Percentiles rank a stretch among this genome's conserved stretches.
These are phyloP conservation scores for Drosophila barbarae DNA, from an alignment of 2,888 invertebrate genomes.

Conservation along the genomic window DNA sequence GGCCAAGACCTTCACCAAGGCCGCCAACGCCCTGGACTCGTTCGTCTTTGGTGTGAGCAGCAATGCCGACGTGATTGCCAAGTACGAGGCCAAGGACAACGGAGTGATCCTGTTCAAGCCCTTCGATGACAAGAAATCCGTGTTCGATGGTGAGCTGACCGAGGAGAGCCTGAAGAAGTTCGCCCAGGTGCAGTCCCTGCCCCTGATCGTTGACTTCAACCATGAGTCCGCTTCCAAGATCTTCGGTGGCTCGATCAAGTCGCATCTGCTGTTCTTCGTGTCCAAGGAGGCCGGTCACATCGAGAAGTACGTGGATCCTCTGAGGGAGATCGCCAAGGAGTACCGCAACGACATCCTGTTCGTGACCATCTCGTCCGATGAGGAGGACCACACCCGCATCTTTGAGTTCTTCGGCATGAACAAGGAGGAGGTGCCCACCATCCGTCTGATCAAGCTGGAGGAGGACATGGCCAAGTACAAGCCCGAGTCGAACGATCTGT, in stretches of 20 bases:
- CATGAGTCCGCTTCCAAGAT: slow-evolving; percentile 99
- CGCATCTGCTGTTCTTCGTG: slow-evolving; percentile 96
- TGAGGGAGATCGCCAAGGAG: slow-evolving; percentile 91
- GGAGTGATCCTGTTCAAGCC: slow-evolving; percentile 94
- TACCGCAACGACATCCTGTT: slow-evolving; percentile 96
- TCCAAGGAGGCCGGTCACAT: slow-evolving; percentile 93
- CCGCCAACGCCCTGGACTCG: slow-evolving; percentile 91
- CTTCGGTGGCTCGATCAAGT: slow-evolving; percentile 98
- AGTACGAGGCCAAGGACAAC: slow-evolving; percentile 89
- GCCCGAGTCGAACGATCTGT: slow-evolving; percentile 82
- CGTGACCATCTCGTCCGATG: slow-evolving; percentile 96
- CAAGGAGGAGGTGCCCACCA: slow-evolving; percentile 93
- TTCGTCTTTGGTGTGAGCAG: slow-evolving; percentile 92
- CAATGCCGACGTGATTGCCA: slow-evolving; percentile 87
- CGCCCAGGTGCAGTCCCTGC: slow-evolving; percentile 90
- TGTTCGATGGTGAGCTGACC: slow-evolving; percentile 85
- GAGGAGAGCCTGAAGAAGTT: slow-evolving; percentile 89
- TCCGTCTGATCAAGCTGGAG: slow-evolving; percentile 95
- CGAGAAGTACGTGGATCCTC: slow-evolving; percentile 87
- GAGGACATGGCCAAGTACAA: slow-evolving; percentile 99
- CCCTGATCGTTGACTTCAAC: slow-evolving; percentile 96
- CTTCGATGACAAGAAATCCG: slow-evolving; percentile 92
- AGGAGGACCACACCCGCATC: slow-evolving; percentile 97
- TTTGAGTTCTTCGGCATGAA: slow-evolving; percentile 99
- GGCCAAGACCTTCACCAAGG: slow-evolving; percentile 91